A percentile compares a stretch with the other conserved stretches of the same genome.
These are phyloP conservation scores for Gastracanthus pulcherrimus DNA, from an alignment of 2,888 invertebrate genomes.

Conservation along the genomic window DNA sequence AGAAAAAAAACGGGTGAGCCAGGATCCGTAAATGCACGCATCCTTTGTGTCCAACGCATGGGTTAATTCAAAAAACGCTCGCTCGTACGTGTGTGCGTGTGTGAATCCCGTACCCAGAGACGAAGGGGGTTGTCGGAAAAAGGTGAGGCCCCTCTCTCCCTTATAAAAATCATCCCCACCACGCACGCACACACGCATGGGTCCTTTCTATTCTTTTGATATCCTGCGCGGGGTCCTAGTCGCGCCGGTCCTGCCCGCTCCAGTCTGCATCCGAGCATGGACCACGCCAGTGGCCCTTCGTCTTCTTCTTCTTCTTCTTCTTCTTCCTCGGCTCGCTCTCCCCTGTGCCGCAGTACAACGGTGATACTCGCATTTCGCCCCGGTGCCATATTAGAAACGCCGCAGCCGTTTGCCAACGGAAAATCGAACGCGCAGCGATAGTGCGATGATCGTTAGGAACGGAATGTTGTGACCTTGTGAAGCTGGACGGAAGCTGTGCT, in stretches of 20 bases:
- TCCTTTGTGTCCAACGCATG: constrained; percentile 66
- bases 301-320: background rate
- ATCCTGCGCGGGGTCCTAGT: constrained; percentile 71
- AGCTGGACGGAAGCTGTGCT: background rate
- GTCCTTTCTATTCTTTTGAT: constrained; percentile 76
- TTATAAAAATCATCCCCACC: constrained; percentile 53
- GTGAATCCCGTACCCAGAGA: constrained; percentile 30
- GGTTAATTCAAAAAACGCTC: constrained; percentile 68
- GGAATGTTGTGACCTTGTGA: background rate
- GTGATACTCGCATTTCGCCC: background rate
- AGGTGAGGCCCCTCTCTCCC: constrained; percentile 12
- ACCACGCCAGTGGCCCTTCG: constrained; percentile 63
- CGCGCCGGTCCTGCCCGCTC: constrained; percentile 33
- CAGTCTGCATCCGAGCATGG: constrained; percentile 77
- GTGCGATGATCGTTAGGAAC: background rate
- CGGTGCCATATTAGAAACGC: constrained; percentile 34
- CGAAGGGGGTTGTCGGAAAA: constrained; percentile 55
- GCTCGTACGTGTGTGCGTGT: background rate
- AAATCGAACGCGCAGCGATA: background rate
- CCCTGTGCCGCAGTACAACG: background rate
- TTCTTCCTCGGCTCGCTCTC: constrained; percentile 18
- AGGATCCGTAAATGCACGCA: constrained; percentile 61
- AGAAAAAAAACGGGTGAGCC: constrained; percentile 60
- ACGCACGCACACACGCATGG: constrained; percentile 49
- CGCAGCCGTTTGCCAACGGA: constrained; percentile 11